Evolutionary conservation across 2,888 invertebrate species (phyloP).

Genomic region (Tricholauxania praeusta): DNA sequence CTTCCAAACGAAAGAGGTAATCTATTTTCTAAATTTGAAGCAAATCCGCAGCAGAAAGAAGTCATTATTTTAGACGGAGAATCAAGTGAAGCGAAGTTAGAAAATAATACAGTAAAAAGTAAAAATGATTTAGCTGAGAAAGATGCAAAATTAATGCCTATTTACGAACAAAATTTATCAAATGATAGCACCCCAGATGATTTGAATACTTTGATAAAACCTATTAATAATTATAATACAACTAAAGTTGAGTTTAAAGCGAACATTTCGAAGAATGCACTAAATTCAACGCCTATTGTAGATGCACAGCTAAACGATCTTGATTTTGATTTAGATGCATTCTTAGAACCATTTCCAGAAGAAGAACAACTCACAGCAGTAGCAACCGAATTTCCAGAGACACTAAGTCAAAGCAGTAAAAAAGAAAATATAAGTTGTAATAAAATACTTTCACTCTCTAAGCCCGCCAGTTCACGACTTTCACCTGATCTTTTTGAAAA

Average conservation of each 20-base stretch:
- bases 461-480: constrained; percentile 24
- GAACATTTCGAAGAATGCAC: neutral
- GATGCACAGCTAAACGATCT: constrained; percentile 33
- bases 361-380: constrained; percentile 51
- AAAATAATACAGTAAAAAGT: neutral
- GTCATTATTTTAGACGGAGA: too few relatives aligned
- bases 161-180: neutral
- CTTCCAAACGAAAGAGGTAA: neutral
- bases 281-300: neutral
- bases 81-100: too few relatives aligned
- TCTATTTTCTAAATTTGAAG: neutral
- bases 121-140: neutral
- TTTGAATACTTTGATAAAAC: neutral
- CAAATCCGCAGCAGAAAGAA: neutral
- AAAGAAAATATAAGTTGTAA: constrained; percentile 33
- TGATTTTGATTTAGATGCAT: constrained; percentile 68
- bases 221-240: too few relatives aligned
- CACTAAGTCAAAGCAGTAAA: constrained; percentile 25
- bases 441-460: neutral
- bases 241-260: too few relatives aligned
- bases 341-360: constrained; percentile 70
- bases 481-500: constrained; percentile 59
- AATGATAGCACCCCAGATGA: constrained; percentile 28
- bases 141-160: neutral
- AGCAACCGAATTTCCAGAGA: constrained; percentile 6